Conservation (phyloP, 1,140 invertebrate genomes). For the Hylyphantes graminicola region DNA sequence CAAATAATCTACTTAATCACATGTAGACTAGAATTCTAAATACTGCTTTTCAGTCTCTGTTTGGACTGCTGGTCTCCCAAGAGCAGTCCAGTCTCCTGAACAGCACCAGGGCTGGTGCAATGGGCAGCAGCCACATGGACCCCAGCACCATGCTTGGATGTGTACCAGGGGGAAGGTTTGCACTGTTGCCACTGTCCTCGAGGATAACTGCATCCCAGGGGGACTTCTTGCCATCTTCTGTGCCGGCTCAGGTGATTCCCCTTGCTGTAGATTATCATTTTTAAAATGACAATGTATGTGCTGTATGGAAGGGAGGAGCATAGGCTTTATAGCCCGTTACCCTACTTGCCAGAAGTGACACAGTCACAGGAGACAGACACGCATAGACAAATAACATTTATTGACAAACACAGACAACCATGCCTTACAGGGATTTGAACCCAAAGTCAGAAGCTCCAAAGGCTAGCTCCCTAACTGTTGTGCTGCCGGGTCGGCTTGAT, state of each 20-base stretch:
- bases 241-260: background rate
- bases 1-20: background rate
- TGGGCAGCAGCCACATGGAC: conserved; percentile 44
- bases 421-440: too few relatives aligned
- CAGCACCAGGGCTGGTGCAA: conserved; percentile 23
- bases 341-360: background rate
- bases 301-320: too few relatives aligned
- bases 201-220: background rate
- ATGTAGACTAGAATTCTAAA: background rate
- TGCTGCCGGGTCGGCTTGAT: too few relatives aligned
- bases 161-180: conserved; percentile 19
- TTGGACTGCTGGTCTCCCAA: conserved; percentile 44
- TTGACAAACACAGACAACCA: too few relatives aligned
- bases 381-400: too few relatives aligned
- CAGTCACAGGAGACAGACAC: background rate
- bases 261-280: background rate
- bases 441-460: too few relatives aligned
- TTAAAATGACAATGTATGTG: too few relatives aligned
- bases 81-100: conserved; percentile 46
- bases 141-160: conserved; percentile 38
- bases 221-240: background rate
- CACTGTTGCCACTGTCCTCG: conserved; percentile 34
- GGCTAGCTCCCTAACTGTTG: too few relatives aligned
- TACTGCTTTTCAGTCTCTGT: conserved; percentile 37
- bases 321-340: too few relatives aligned